Evolutionary conservation across 2,113 vertebrate genomes (phyloP), one percentile per base, ranked within the genome.

Genomic region (Bujurquina vittata): DNA sequence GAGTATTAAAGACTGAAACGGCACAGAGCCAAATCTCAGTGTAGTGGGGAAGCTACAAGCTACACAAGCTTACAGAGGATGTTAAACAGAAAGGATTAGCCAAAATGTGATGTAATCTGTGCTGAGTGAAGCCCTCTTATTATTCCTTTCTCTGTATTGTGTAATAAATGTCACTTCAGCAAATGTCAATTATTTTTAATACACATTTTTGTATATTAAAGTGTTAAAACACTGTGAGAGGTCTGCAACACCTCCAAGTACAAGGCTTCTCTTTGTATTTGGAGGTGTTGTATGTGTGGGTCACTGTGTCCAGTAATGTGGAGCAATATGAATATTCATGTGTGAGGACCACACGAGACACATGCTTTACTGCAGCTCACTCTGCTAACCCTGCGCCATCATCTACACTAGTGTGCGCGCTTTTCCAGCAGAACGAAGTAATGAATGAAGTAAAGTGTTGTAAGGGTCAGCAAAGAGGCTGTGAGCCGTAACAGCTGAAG

Each of bases 381-480:
- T 40, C 43, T 62, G 58, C 60, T 74, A 5, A 82, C 77, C 8
- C 14, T 52, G 75, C 77, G 23, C 56, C 43, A 52, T 49, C 52
- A 72, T 31, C 17, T 31, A 31, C 43, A 52, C 43, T 5, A 31
- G 20, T 20, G 29, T 52, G 8, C 14, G 83, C 83, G 69, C 88
- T 91, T 92, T 31, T 20, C 43, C 56, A 2, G 78, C 63, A 43
- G 80, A 92, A 87, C 62, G 74, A 73, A 80, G 79, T 77, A 5
- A 76, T n/a, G n/a, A n/a, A n/a, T n/a, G n/a, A n/a, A n/a, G n/a
- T 90, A 86, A 88, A 87, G 65, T 8, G 65, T 80, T 77, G 55
- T 76, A 89, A 87, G 87, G 91, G 88, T 89, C 88, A 75, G 74
- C 73, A 10, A 18, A 74, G 23, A 40, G n/a, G 9, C n/a, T 40